Base-by-base conservation (phyloP, 2,797 vertebrate genomes). In the Psittacula derbiana region DNA sequence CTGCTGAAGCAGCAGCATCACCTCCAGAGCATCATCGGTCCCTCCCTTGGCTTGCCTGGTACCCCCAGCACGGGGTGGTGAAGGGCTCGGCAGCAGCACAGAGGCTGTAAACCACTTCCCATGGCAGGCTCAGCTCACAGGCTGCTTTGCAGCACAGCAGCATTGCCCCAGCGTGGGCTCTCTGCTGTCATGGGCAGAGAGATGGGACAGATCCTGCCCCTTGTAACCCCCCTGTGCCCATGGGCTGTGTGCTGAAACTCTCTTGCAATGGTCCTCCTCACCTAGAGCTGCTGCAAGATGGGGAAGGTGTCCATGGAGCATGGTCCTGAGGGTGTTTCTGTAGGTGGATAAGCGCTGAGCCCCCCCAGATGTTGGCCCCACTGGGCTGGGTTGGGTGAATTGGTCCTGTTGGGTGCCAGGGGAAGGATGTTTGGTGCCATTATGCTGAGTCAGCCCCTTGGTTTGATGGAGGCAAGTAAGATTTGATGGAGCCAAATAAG, bases 31-130 rank as follows among this genome's bases (percentile, higher is more conserved):
- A n/a, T 67, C 50, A 1, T 2, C 5, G 1, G 13, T 30, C 40
- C 43, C 33, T 47, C 40, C 41, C 31, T 62, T 3, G 11, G 5
- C 47, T 49, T 5, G 1, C 12, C n/a, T 30, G 0, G 0, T 27
- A 27, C 17, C 10, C 52, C 49, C 53, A 10, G 49, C 40, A 1
- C 0, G 2, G 31, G 38, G 50, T 2, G 27, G 21, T 1, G 18
- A 28, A 61, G 50, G 79, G 47, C 46, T 93, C 2, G 0, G 46
- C 10, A 3, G 67, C 3, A 2, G 36, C 0, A 5, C 49, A 2
- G 55, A 5, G 23, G 40, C 38, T 65, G 84, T 11, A 8, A 80
- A 81, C 85, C 88, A 40, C 65, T 66, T 93, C 74, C 88, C 91
- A 17, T 1, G 75, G 78, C 64, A 46, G 84, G 44, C 60, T 5